Conservation (phyloP, 2,113 vertebrate genomes). For the Felis catus region DNA sequence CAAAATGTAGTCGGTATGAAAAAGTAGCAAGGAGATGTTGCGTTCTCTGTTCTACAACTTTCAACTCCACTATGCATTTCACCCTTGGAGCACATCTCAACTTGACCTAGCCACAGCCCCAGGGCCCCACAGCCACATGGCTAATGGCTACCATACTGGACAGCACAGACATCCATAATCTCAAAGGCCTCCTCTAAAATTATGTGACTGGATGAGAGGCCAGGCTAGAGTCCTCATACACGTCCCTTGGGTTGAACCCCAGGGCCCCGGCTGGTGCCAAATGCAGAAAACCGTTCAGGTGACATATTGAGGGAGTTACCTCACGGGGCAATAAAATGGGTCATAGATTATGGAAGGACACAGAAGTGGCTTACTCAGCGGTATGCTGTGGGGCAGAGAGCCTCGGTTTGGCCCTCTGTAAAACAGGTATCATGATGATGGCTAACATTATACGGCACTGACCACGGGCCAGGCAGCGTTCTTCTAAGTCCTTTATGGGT, state of each 20-base stretch:
- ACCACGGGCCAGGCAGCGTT: fast-evolving
- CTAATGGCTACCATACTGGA: fast-evolving
- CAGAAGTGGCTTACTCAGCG: not conserved
- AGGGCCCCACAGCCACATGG: fast-evolving
- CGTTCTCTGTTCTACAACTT: not conserved
- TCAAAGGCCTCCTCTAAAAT: not conserved
- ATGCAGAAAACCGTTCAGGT: not conserved
- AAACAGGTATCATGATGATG: not conserved
- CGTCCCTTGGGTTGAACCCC: not conserved
- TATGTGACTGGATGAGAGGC: not conserved
- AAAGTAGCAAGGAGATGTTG: not conserved
- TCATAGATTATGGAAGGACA: not conserved
- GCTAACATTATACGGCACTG: fast-evolving
- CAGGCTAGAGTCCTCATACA: not conserved
- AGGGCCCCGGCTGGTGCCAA: not conserved
- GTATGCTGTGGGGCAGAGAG: too few species aligned
- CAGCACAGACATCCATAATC: fast-evolving
- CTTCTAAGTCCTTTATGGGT: not conserved
- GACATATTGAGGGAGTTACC: not conserved
- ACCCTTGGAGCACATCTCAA: fast-evolving
- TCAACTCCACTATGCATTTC: not conserved
- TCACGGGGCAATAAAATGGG: not conserved
- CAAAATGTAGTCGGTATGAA: not conserved
- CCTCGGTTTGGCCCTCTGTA: not conserved
- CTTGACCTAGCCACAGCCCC: fast-evolving